Evolutionary conservation across 2,888 invertebrate species (phyloP), one percentile per base, ranked within the genome.

Genomic region (Aleiodes testaceus): DNA sequence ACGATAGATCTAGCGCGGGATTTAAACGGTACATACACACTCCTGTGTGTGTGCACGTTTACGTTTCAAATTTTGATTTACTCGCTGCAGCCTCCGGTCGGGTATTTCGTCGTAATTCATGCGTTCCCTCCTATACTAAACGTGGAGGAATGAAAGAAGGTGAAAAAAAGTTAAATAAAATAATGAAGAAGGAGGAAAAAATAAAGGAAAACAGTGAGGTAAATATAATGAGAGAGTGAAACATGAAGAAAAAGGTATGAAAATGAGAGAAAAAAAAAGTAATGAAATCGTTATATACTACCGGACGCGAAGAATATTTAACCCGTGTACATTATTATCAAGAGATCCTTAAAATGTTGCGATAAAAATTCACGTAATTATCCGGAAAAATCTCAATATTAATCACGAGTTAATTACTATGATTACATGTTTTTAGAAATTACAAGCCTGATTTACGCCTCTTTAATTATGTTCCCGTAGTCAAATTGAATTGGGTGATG

Each of bases 61-160:
- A 69, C 66, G 70, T 74, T 78, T 78, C 74, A 76, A 75, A 76
- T 75, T 79, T 79, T 79, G 75, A 79, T 78, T 79, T 79, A 79
- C 74, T 74, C 74, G 70, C 73, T 55, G 71, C 77, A 70, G 75
- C 73, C 75, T 69, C 69, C 66, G 74, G n/a, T 5, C 47, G 70
- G 55, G 49, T 64, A 66, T 63, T 55, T 75, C 70, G 69, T 72
- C 77, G 77, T 77, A 74, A 78, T 77, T 76, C 75, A 77, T 71
- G 55, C 16, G 63, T 74, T 72, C 70, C 66, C 66, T 68, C 30
- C 6, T 63, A 45, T 30, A 70, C 30, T 55, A 66, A 72, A 16
- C 66, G 64, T 55, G 65, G 53, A 66, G 61, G 72, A 66, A 30
- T 20, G 52, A 22, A 49, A 42, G 1, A 53, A 16, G 42, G 14